Evolutionary conservation across 2,888 invertebrate genomes (phyloP).

Genomic region (Aspidapion aeneum): DNA sequence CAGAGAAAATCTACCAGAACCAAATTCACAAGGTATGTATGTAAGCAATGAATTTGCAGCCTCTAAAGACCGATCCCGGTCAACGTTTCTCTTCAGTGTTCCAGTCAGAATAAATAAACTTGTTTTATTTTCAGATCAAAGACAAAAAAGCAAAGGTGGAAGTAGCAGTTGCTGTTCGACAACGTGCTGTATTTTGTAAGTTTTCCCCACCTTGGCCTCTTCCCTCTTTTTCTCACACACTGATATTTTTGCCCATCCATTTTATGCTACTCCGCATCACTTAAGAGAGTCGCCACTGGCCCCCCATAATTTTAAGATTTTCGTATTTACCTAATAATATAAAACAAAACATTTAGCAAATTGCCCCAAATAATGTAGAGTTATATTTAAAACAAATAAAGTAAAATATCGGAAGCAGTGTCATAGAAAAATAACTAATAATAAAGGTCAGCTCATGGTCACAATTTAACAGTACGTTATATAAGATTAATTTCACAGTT

Average conservation of each 20-base stretch:
- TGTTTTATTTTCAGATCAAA: constrained; percentile 73
- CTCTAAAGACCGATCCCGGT: too few relatives aligned
- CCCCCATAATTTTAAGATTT: constrained; percentile 2
- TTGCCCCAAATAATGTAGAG: background rate
- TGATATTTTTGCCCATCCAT: background rate
- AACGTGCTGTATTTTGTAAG: constrained; percentile 91
- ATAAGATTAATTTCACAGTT: too few relatives aligned
- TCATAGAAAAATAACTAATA: too few relatives aligned
- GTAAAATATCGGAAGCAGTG: background rate
- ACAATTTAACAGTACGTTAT: too few relatives aligned
- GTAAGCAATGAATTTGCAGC: background rate
- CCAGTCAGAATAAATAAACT: background rate
- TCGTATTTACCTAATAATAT: constrained; percentile 39
- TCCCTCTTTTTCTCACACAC: constrained; percentile 5
- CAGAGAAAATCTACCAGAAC: constrained; percentile 98
- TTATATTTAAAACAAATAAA: background rate
- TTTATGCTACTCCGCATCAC: background rate
- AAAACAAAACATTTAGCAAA: background rate
- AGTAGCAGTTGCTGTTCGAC: constrained; percentile 94
- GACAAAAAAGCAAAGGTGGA: constrained; percentile 93
- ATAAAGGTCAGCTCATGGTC: too few relatives aligned
- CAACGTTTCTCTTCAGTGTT: too few relatives aligned
- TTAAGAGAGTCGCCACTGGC: background rate
- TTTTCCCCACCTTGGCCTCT: constrained; percentile 16
- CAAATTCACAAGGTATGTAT: constrained; percentile 86